Base-by-base conservation (phyloP, 2,888 invertebrate species). In the Dendrolimus houi region DNA sequence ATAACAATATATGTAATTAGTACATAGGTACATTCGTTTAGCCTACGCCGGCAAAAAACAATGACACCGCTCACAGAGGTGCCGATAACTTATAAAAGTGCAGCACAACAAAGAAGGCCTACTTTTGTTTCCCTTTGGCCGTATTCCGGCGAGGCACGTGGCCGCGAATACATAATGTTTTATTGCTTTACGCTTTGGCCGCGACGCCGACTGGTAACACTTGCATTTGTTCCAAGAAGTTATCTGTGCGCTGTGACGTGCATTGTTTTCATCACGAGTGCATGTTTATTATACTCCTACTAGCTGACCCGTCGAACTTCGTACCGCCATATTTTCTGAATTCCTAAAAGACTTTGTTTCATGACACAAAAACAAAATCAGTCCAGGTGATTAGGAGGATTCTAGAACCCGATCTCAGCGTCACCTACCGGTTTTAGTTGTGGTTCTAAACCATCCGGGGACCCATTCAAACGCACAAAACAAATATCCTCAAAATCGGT, bases 111-210 rank as follows among this genome's bases (percentile, higher is more conserved):
- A 78, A 80, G 85, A 82, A 74, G 73, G 69, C 67, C 72, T 68
- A 83, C 84, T 85, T 85, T 86, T 87, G 87, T 87, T 85, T 79
- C 77, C 68, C 71, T 77, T 75, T 72, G 71, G 77, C 77, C 77
- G 71, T 77, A 75, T 83, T 84, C 79, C 78, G 86, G 86, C 87
- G 74, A 62, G 85, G 86, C 89, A 83, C 89, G 89, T 89, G 90
- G 90, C 70, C 75, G 75, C 78, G 89, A 89, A 90, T 90, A 89
- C 77, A 86, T 88, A 88, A 88, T 87, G 81, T 86, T 89, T 88
- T 87, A 88, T 87, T 85, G 83, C 90, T 88, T 90, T 86, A 88
- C 88, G 89, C 80, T 86, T 79, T 79, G 75, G 76, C 79, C 81
- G 78, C 79, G 76, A 68, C 72, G 72, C 72, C 69, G 72, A 83